phyloP scores from a whole-genome alignment of 2,113 vertebrate species.

The Pseudopipra pipra region DNA sequence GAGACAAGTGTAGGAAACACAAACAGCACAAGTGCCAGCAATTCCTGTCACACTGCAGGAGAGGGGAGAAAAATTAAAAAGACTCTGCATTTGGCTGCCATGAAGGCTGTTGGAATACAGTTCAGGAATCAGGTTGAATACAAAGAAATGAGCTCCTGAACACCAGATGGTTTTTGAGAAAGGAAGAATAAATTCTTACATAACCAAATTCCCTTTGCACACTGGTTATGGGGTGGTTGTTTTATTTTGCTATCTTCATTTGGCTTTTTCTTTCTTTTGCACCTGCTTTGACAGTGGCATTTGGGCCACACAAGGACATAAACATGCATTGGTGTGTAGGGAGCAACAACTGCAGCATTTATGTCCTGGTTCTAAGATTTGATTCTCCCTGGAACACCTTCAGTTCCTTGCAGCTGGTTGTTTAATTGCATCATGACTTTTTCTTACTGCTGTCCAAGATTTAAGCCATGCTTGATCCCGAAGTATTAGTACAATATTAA shows the following conservation, averaged over 20 bases:
- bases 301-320: neutral
- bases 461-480: neutral
- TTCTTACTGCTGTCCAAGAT: neutral
- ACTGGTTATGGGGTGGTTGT: neutral
- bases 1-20: neutral
- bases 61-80: neutral
- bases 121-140: neutral
- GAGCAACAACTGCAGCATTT: neutral
- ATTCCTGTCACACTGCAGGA: neutral
- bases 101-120: neutral
- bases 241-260: neutral
- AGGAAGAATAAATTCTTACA: neutral
- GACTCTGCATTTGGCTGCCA: neutral
- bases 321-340: neutral
- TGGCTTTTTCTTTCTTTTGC: neutral
- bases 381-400: neutral
- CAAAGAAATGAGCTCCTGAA: neutral
- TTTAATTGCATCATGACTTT: neutral
- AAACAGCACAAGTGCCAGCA: neutral
- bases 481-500: neutral
- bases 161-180: neutral
- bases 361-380: neutral
- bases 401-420: neutral
- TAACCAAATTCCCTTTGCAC: neutral
- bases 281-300: neutral